Evolutionary conservation across 2,888 invertebrate species (phyloP).

Genomic region (Himalopsyche tibetana): DNA sequence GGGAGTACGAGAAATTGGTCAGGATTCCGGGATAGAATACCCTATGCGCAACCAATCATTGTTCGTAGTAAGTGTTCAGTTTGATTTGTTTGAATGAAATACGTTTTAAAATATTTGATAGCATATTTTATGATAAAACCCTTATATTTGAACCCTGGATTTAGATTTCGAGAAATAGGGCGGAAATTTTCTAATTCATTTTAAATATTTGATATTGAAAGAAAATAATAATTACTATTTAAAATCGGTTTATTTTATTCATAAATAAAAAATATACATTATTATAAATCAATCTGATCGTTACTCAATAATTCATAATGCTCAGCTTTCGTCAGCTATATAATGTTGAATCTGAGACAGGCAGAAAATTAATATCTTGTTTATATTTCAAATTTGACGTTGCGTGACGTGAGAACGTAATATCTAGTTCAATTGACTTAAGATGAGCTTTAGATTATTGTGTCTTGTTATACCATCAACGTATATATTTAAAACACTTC

Average conservation of each 20-base stretch:
- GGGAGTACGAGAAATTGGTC: too few species aligned
- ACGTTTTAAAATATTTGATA: too few species aligned
- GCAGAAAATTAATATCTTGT: constrained; percentile 10
- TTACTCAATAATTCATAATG: not conserved
- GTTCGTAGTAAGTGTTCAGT: too few species aligned
- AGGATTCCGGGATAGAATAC: too few species aligned
- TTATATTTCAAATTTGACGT: constrained; percentile 35
- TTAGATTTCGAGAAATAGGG: too few species aligned
- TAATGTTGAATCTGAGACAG: not conserved
- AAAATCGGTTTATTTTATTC: not conserved
- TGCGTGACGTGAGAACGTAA: not conserved
- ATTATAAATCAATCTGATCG: not conserved
- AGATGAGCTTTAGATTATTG: not conserved
- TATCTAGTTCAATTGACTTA: not conserved
- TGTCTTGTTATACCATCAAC: too few species aligned
- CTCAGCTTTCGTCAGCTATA: not conserved
- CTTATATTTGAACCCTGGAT: too few species aligned
- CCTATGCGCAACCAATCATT: too few species aligned
- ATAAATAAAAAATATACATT: not conserved
- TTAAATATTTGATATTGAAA: not conserved
- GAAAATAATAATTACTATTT: not conserved
- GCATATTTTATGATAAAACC: not conserved
- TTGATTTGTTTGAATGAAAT: too few species aligned
- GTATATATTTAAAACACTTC: too few species aligned
- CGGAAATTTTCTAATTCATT: too few species aligned